A percentile compares a stretch with the other conserved stretches of the same genome.
Conservation (phyloP, 2,113 vertebrate species). For the Arenaria interpres region DNA sequence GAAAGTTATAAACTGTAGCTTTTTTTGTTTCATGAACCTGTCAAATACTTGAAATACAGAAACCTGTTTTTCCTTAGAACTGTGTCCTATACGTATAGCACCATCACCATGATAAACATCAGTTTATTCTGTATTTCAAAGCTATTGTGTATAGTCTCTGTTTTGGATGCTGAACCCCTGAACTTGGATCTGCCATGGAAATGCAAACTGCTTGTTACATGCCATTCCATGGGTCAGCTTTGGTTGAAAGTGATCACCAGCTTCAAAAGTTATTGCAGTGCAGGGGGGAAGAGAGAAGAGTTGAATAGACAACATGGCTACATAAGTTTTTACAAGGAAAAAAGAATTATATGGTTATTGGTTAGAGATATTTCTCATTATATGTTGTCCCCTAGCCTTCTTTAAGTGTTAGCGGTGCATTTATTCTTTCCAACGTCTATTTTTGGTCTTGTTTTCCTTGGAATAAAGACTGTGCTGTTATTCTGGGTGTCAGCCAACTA, state of each 20-base stretch:
- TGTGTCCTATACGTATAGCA: accelerated
- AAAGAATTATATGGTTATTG: neutral
- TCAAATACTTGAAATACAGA: neutral
- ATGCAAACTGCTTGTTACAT: neutral
- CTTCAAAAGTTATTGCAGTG: neutral
- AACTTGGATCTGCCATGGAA: neutral
- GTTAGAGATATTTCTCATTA: neutral
- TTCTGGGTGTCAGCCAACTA: slow-evolving; percentile 15
- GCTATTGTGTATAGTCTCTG: neutral
- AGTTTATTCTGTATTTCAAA: neutral
- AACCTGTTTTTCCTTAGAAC: neutral
- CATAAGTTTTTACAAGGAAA: neutral
- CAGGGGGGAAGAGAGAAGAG: neutral
- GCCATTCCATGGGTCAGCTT: neutral
- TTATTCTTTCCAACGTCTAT: slow-evolving; percentile 32
- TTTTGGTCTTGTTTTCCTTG: slow-evolving; percentile 46
- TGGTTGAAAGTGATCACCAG: neutral
- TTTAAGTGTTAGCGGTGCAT: neutral
- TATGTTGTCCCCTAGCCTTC: neutral
- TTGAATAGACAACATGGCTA: neutral
- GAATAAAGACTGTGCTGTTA: neutral
- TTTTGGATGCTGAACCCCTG: neutral
- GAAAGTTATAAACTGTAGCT: neutral
- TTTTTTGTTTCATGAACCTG: neutral
- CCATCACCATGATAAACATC: neutral